Evolutionary conservation across 2,113 vertebrate genomes (phyloP).

Genomic region (Irena cyanogastra): DNA sequence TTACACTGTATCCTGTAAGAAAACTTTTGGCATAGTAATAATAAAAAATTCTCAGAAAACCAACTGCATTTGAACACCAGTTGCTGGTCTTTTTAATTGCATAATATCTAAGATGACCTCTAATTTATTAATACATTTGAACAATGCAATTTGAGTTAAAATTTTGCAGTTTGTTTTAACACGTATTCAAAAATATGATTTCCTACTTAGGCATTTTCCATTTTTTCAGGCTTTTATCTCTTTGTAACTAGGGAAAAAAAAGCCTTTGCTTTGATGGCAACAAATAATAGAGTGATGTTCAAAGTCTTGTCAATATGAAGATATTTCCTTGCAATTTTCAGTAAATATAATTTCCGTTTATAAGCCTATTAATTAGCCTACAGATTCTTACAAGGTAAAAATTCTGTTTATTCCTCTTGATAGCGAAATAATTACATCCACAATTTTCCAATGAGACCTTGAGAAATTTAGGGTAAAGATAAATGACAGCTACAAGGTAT

Average conservation of each 20-base stretch:
- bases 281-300: not conserved
- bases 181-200: not conserved
- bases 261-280: not conserved
- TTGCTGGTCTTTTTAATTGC: not conserved
- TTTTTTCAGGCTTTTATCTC: not conserved
- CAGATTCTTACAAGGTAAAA: not conserved
- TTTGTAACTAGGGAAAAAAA: not conserved
- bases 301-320: not conserved
- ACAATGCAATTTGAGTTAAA: not conserved
- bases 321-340: not conserved
- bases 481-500: not conserved
- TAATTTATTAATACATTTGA: not conserved
- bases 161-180: not conserved
- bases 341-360: not conserved
- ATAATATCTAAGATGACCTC: fast-evolving
- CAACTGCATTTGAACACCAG: not conserved
- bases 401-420: not conserved
- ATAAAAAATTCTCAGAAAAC: not conserved
- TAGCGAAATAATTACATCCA: not conserved
- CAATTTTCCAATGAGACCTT: not conserved
- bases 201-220: not conserved
- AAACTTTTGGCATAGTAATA: not conserved
- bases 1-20: not conserved
- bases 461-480: slow-evolving; percentile 4
- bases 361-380: slow-evolving; percentile 43